Base-by-base conservation (phyloP, 2,797 vertebrate species). In the Oceanodroma leucorhoa region DNA sequence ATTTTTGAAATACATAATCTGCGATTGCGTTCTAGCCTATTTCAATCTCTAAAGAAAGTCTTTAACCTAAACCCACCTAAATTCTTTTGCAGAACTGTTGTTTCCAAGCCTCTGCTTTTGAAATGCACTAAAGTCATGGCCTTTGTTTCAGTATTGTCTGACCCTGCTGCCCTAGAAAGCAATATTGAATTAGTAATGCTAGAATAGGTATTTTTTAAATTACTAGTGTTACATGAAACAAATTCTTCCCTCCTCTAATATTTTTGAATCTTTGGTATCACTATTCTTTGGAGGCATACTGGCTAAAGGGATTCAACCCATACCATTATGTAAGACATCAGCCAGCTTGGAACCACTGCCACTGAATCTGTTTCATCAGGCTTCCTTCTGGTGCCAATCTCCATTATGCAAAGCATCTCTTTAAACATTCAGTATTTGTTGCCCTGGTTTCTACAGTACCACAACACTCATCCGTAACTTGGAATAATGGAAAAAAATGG, bases 361-460 rank as follows among this genome's bases (percentile, higher is more conserved):
- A 30, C 72, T 5, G 27, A 51, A 62, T 32, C 30, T 11, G 7
- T 67, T 94, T 32, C 66, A 79, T 32, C 32, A 41, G 53, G 34
- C 32, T 67, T 64, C 72, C 45, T 65, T 83, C 67, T 1, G 1
- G 24, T 94, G 67, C 79, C 60, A 71, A 30, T 17, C 76, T 45
- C 89, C 84, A 85, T 80, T 51, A 85, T 51, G 29, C 75, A 89
- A 80, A 93, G 51, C 70, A 58, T 5, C 32, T 57, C 69, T 85
- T 93, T 64, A 80, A 93, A 85, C 50, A 92, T 67, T 78, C 67
- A 78, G 17, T 34, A 61, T 85, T 90, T 83, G 53, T 83, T 87
- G 71, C 34, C 67, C 87, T 92, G 60, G 36, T 92, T 93, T 92
- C 78, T 61, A 26, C 34, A 53, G 27, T 30, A 45, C 45, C 66